Evolutionary conservation across 1,140 invertebrate species (phyloP).

Genomic region (Drosophila ambigua): DNA sequence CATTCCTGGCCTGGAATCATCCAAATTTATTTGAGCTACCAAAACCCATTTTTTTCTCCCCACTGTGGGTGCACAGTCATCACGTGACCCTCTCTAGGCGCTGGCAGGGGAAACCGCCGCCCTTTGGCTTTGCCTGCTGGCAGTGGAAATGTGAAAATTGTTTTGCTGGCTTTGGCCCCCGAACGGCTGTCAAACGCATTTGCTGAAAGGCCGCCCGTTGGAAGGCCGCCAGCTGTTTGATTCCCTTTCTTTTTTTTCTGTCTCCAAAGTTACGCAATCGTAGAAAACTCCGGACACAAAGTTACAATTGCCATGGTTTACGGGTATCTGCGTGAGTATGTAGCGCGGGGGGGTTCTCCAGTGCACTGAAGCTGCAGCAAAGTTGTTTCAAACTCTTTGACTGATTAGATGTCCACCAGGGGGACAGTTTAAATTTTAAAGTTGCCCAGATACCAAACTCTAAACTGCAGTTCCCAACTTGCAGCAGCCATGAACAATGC

Average conservation of each 20-base stretch:
- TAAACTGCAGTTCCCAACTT: slow-evolving; percentile 14
- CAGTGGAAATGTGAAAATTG: slow-evolving; percentile 62
- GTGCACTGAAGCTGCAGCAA: neutral
- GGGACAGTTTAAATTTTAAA: slow-evolving; percentile 37
- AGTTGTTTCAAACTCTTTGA: slow-evolving; percentile 62
- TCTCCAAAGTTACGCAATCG: slow-evolving; percentile 57
- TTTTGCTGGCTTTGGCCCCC: slow-evolving; percentile 58
- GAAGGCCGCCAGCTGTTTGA: slow-evolving; percentile 60
- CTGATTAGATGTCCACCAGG: slow-evolving; percentile 57
- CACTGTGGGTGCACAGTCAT: neutral
- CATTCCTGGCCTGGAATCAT: neutral
- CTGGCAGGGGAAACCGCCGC: neutral
- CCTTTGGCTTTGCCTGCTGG: slow-evolving; percentile 18
- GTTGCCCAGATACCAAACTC: slow-evolving; percentile 9
- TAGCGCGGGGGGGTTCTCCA: no score
- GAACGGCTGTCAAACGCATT: slow-evolving; percentile 72
- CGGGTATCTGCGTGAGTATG: neutral
- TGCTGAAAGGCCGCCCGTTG: slow-evolving; percentile 46
- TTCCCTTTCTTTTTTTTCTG: neutral
- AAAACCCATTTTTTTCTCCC: neutral
- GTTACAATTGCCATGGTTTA: slow-evolving; percentile 55
- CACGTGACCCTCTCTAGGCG: slow-evolving; percentile 5
- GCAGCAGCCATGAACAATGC: slow-evolving; percentile 23
- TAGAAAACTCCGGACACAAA: slow-evolving; percentile 43
- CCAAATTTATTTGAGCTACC: neutral